phyloP scores from a whole-genome alignment of 2,797 vertebrate species.

The Cirrhinus mrigala region DNA sequence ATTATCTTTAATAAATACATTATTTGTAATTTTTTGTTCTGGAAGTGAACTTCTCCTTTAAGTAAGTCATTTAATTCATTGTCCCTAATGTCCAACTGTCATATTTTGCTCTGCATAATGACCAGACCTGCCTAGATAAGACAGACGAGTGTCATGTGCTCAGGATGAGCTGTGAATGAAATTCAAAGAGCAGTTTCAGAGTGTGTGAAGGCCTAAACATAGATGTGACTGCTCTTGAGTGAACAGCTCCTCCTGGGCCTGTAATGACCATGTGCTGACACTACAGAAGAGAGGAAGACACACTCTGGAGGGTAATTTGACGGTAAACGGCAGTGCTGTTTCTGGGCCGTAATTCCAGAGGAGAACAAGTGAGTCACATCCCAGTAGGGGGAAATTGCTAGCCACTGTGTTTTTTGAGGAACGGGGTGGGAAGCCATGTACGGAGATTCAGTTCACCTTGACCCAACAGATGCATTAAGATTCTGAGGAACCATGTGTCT shows the following conservation, averaged over 20 bases:
- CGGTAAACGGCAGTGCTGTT: conserved; percentile 47
- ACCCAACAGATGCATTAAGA: not conserved
- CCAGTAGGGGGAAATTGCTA: conserved; percentile 44
- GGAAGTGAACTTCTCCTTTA: too few species aligned
- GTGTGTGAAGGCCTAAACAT: conserved; percentile 45
- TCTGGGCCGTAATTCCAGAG: conserved; percentile 49
- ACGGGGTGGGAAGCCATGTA: too few species aligned
- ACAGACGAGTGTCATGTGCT: not conserved
- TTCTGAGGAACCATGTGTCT: not conserved
- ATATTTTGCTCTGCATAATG: not conserved
- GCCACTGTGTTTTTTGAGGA: not conserved
- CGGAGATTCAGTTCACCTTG: not conserved
- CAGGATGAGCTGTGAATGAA: conserved; percentile 23
- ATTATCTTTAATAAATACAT: too few species aligned
- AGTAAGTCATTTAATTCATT: not conserved
- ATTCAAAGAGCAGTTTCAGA: not conserved
- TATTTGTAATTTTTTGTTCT: too few species aligned
- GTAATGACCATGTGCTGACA: conserved; percentile 47
- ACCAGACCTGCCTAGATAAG: not conserved
- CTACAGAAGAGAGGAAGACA: conserved; percentile 15
- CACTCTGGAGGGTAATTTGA: conserved; percentile 37
- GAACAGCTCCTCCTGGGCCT: conserved; percentile 43
- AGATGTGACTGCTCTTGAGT: conserved; percentile 21
- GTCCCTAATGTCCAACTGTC: not conserved
- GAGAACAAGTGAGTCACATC: conserved; percentile 47